Conservation (phyloP, 1,140 invertebrate species). For the Euwallacea fornicatus region DNA sequence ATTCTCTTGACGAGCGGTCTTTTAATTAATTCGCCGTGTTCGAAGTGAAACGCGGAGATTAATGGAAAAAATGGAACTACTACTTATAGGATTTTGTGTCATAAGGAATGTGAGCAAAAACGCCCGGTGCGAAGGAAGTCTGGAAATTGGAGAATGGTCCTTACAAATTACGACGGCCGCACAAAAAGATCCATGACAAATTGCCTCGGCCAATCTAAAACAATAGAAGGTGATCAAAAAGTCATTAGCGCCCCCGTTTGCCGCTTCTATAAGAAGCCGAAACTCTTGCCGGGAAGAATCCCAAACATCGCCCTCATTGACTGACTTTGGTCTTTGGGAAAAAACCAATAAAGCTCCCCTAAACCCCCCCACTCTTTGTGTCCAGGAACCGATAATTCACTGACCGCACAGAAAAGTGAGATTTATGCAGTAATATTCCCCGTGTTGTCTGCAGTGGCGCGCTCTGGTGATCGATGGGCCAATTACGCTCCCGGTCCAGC, state of each 20-base stretch:
- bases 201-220: slow-evolving; percentile 32
- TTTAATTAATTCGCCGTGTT: slow-evolving; percentile 42
- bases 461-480: slow-evolving; percentile 33
- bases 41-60: slow-evolving; percentile 11
- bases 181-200: slow-evolving; percentile 39
- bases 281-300: not conserved
- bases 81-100: too few relatives aligned
- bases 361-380: not conserved
- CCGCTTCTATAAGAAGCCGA: slow-evolving; percentile 10
- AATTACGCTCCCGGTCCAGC: slow-evolving; percentile 36
- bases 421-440: slow-evolving; percentile 35
- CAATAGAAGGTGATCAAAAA: slow-evolving; percentile 42
- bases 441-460: slow-evolving; percentile 34
- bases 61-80: slow-evolving; percentile 9
- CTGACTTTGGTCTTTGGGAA: not conserved
- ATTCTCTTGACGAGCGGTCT: slow-evolving; percentile 35
- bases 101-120: not conserved
- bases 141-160: slow-evolving; percentile 11
- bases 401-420: slow-evolving; percentile 24
- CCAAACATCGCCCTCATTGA: not conserved
- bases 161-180: slow-evolving; percentile 11
- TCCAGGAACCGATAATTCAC: slow-evolving; percentile 7
- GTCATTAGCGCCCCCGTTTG: slow-evolving; percentile 34
- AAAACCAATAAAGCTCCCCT: slow-evolving; percentile 1
- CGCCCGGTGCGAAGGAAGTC: too few relatives aligned